phyloP scores from a whole-genome alignment of 1,140 invertebrate species.

The Apis dorsata region DNA sequence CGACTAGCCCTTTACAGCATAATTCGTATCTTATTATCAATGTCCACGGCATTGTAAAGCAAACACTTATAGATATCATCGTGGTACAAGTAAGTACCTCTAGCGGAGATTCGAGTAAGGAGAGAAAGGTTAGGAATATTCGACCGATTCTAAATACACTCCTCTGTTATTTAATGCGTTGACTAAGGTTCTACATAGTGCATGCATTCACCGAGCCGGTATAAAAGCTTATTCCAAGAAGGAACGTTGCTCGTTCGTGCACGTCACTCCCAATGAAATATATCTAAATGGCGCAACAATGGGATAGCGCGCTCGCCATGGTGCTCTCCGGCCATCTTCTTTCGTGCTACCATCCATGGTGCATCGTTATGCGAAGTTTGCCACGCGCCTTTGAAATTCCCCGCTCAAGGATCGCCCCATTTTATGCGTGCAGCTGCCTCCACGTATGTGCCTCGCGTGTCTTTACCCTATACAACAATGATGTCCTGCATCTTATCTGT shows the following conservation, averaged over 20 bases:
- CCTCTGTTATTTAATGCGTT: conserved; percentile 54
- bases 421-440: conserved; percentile 29
- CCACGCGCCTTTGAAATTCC: conserved; percentile 34
- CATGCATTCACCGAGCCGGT: conserved; percentile 22
- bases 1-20: not conserved
- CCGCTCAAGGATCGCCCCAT: not conserved
- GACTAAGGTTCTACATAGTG: conserved; percentile 32
- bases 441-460: not conserved
- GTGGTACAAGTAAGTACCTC: not conserved
- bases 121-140: not conserved
- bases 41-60: conserved; percentile 10
- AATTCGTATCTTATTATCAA: conserved; percentile 23
- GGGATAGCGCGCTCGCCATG: conserved; percentile 10
- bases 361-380: conserved; percentile 29
- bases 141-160: conserved; percentile 23
- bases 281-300: conserved; percentile 56
- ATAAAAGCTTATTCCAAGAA: conserved; percentile 43
- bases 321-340: not conserved
- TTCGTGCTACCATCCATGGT: conserved; percentile 25
- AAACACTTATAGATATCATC: not conserved
- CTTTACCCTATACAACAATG: conserved; percentile 24
- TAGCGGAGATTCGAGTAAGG: not conserved
- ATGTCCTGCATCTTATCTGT: conserved; percentile 21
- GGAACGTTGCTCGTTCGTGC: conserved; percentile 32
- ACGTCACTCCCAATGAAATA: conserved; percentile 51